Base-by-base conservation (phyloP, 2,797 vertebrate genomes). In the Agapornis canus region DNA sequence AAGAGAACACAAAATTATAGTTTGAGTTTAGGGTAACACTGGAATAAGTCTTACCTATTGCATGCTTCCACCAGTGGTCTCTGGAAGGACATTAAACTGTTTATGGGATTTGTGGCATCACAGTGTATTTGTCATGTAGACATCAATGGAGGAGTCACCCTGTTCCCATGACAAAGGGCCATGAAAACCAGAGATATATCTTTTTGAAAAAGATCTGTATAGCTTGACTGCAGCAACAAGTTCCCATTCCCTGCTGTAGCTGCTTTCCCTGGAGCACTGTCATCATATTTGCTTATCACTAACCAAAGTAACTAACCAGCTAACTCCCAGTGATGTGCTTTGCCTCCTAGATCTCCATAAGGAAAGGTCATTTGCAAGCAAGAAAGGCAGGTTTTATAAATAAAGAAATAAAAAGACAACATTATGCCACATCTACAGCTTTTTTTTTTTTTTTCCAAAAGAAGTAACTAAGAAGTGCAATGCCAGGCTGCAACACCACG, bases 351-450 rank as follows among this genome's bases (percentile, higher is more conserved):
- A 86, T 90, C 87, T 45, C 45, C 87, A 86, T 73, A 94, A 92
- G 94, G 91, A 94, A 92, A 96, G 85, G 95, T 95, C 95, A 94
- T 92, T 59, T 64, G 51, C 89, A 91, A 94, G 23, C 35, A 32
- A 84, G 79, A 90, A 77, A 84, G 21, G 48, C 63, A 60, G 47
- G 69, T 42, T 82, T 39, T 48, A 47, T 18, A 48, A 68, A 64
- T 37, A 83, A 73, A 59, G 43, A 82, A 80, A 69, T 25, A 54
- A 75, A 39, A 37, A 70, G 18, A 73, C 3, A 5, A 69, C 70
- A 63, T 51, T 72, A 69, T 66, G 69, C 73, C 51, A 85, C 64
- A 86, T 92, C 77, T 57, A 60, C 2, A 0, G 66, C 73, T 72
- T 90, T 66, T 25, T 47, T 87, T 71, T 8, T 13, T 17, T 16